Evolutionary conservation across 1,140 invertebrate genomes (phyloP), one percentile per base, ranked within the genome.

Genomic region (Tetramorium simillimum): DNA sequence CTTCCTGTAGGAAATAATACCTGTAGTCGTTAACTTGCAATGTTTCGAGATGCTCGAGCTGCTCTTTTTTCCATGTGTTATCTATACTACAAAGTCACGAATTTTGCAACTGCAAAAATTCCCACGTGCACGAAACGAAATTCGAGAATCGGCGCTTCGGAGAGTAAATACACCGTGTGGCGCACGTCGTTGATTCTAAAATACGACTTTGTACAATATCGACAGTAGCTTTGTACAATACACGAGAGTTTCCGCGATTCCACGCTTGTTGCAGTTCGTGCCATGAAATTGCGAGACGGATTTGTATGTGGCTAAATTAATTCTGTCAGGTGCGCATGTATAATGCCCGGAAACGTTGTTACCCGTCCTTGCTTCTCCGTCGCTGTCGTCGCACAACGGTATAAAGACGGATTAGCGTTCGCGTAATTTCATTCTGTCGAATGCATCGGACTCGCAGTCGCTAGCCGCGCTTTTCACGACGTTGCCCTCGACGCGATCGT

Each of bases 351-450:
- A 46, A 72, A 56, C 69, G 53, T 43, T 51, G 69, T 73, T 82
- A 60, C 67, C 21, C 80, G 53, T 84, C 69, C 56, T 75, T 75
- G 72, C 40, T 73, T 43, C 46, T 24, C 70, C 10, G 33, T 33
- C 33, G 63, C 80, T 62, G 80, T 75, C 53, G 67, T 60, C 40
- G 80, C 28, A 49, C 80, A 62, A 84, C 69, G 80, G 80, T 84
- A 75, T 84, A 75, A 84, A 73, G 69, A 84, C 69, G 69, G 80
- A 84, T 84, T 84, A 84, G 80, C 69, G 80, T 84, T 62, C 69
- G 56, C 80, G 80, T 84, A 84, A 84, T 84, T 84, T 84, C 69
- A 28, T 75, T 60, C 80, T 18, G 69, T 49, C 80, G 69, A 49
- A 73, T 72, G 37, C 63, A 16, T 40, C 51, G 65, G 63, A 46